Percentiles rank a stretch among this genome's conserved stretches.
Evolutionary conservation across 2,888 invertebrate genomes (phyloP).

Genomic region (Synergus itoensis): DNA sequence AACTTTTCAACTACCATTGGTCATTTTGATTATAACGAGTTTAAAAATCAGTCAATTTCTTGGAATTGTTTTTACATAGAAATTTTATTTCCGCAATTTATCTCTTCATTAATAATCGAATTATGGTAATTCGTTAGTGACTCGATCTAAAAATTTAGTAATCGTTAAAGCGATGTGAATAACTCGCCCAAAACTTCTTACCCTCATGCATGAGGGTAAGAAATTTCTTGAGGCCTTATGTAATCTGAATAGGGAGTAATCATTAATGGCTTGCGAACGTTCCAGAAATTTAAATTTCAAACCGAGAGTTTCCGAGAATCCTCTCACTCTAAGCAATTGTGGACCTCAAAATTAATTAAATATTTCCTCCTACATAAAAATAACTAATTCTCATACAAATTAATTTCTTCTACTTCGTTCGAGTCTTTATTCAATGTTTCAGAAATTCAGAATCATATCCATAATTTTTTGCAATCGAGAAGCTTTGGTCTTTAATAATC

Average conservation of each 20-base stretch:
- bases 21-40: slow-evolving; percentile 17
- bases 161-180: background rate
- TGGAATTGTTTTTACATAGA: background rate
- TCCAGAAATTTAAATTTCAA: slow-evolving; percentile 35
- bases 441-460: slow-evolving; percentile 31
- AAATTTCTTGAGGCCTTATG: slow-evolving; percentile 25
- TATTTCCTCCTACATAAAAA: slow-evolving; percentile 19
- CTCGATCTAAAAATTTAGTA: background rate
- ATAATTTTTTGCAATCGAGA: slow-evolving; percentile 4
- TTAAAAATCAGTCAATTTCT: slow-evolving; percentile 32
- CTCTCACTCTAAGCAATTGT: slow-evolving; percentile 35
- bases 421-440: slow-evolving; percentile 35
- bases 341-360: slow-evolving; percentile 18
- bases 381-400: slow-evolving; percentile 34
- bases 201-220: no score
- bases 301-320: slow-evolving; percentile 14
- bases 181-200: background rate
- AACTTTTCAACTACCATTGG: slow-evolving; percentile 25
- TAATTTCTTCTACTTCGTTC: slow-evolving; percentile 31
- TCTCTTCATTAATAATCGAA: background rate
- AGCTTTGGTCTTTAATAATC: slow-evolving; percentile 19
- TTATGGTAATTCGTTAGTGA: background rate
- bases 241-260: background rate
- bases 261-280: slow-evolving; percentile 11
- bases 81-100: no score